A percentile compares a stretch with the other conserved stretches of the same genome.
Evolutionary conservation across 2,797 vertebrate species (phyloP).

Genomic region (Coreius guichenoti): DNA sequence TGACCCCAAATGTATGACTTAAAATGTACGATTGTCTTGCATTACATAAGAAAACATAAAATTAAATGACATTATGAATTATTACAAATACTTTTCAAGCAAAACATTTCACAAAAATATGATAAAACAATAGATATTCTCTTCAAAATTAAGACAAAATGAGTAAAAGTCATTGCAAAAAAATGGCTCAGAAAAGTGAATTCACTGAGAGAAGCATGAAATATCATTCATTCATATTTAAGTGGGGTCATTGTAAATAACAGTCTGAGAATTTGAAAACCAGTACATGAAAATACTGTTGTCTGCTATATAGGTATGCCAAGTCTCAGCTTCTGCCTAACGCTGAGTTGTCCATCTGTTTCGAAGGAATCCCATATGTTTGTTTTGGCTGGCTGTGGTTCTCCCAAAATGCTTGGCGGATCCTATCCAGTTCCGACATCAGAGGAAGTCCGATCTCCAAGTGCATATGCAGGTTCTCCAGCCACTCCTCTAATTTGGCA

Average conservation of each 20-base stretch:
- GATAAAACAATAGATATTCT: neutral
- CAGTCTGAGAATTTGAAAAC: neutral
- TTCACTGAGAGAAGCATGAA: neutral
- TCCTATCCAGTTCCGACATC: conserved; percentile 87
- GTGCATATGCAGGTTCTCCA: conserved; percentile 90
- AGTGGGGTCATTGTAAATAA: neutral
- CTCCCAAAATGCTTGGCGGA: conserved; percentile 85
- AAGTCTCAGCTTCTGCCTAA: conserved; percentile 24
- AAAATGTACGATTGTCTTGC: neutral
- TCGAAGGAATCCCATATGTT: conserved; percentile 9
- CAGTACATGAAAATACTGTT: neutral
- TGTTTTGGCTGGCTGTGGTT: conserved; percentile 67
- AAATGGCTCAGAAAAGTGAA: conserved; percentile 8
- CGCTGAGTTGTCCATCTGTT: conserved; percentile 24
- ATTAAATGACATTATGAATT: neutral
- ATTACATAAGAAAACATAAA: neutral
- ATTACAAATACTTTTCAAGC: neutral
- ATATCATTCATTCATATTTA: neutral
- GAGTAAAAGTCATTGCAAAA: neutral
- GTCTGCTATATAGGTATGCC: neutral
- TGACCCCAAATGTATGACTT: conserved; percentile 11
- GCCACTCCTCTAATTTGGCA: conserved; percentile 89
- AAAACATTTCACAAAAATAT: conserved; percentile 1
- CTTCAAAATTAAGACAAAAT: neutral
- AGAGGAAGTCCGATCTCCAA: conserved; percentile 87